phyloP scores from a whole-genome alignment of 2,797 vertebrate genomes.

The Xyrichtys novacula region DNA sequence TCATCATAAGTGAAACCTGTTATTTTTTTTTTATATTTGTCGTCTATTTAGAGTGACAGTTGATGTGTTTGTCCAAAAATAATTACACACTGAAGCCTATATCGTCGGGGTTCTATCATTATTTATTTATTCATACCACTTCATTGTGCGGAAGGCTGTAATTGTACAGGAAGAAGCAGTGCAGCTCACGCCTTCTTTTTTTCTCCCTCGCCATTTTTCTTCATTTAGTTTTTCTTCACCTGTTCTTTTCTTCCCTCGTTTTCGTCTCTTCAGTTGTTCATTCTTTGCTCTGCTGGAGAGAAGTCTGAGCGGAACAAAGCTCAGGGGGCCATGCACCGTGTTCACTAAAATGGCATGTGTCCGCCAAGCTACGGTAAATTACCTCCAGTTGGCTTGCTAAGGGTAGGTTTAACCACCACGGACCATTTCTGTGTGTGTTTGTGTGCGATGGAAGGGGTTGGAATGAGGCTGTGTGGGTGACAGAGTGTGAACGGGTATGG shows the following conservation, averaged over 20 bases:
- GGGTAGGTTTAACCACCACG: constrained; percentile 71
- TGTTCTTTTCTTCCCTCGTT: constrained; percentile 48
- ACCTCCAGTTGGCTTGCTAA: constrained; percentile 79
- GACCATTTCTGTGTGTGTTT: constrained; percentile 41
- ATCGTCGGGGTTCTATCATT: not conserved
- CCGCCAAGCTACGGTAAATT: constrained; percentile 80
- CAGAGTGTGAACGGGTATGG: constrained; percentile 50
- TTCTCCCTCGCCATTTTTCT: constrained; percentile 22
- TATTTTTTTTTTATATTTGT: constrained; percentile 16
- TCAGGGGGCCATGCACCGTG: constrained; percentile 75
- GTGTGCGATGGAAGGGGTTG: constrained; percentile 39
- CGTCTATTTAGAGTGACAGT: not conserved
- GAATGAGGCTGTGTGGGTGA: constrained; percentile 64
- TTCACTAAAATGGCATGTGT: constrained; percentile 82
- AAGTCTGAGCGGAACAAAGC: constrained; percentile 71
- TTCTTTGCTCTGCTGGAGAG: constrained; percentile 75
- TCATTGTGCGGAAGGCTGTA: not conserved
- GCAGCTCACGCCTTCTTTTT: constrained; percentile 1
- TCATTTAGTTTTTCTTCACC: constrained; percentile 54
- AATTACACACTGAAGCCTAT: constrained; percentile 8
- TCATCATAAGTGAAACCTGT: constrained; percentile 18
- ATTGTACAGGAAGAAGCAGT: constrained; percentile 9
- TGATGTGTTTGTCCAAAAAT: constrained; percentile 8
- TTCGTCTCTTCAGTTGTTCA: constrained; percentile 63
- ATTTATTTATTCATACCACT: not conserved